Percentiles rank a stretch among this genome's conserved stretches.
phyloP scores from a whole-genome alignment of 2,888 invertebrate genomes.

The Mystacides longicornis region DNA sequence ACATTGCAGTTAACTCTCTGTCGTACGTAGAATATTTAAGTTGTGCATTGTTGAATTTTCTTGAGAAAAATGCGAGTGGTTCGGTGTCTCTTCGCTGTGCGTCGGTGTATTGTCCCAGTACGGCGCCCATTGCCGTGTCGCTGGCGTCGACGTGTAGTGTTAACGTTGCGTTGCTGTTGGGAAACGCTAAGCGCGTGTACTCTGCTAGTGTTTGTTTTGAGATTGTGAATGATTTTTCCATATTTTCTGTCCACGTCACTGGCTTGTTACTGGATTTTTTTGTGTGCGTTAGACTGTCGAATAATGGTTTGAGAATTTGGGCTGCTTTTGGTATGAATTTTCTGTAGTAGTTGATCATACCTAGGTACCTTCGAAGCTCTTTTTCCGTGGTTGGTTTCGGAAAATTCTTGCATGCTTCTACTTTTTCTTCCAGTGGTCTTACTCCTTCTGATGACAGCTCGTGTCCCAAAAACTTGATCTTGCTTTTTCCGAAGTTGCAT shows the following conservation, averaged over 20 bases:
- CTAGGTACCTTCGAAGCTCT: neutral
- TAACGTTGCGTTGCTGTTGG: constrained; percentile 28
- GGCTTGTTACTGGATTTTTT: neutral
- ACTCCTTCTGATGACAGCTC: neutral
- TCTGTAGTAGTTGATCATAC: neutral
- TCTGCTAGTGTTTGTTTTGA: constrained; percentile 29
- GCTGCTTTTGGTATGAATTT: neutral
- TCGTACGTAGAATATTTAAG: constrained; percentile 34
- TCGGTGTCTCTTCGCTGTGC: constrained; percentile 26
- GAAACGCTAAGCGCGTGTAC: constrained; percentile 32
- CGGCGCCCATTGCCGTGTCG: constrained; percentile 33
- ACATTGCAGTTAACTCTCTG: constrained; percentile 34
- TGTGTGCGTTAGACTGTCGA: neutral
- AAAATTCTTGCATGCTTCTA: neutral
- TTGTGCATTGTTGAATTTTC: constrained; percentile 30
- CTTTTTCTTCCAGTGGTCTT: neutral
- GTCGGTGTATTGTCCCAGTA: constrained; percentile 30
- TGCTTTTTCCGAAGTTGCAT: neutral
- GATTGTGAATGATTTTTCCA: constrained; percentile 26
- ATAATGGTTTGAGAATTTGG: neutral
- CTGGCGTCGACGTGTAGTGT: constrained; percentile 33
- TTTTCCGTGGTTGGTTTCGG: neutral
- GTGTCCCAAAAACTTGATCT: constrained; percentile 1
- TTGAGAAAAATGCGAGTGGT: constrained; percentile 34
- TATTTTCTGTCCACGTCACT: constrained; percentile 21